A percentile compares a stretch with the other conserved stretches of the same genome.
phyloP scores from a whole-genome alignment of 2,797 vertebrate genomes.

The Acropternis orthonyx region DNA sequence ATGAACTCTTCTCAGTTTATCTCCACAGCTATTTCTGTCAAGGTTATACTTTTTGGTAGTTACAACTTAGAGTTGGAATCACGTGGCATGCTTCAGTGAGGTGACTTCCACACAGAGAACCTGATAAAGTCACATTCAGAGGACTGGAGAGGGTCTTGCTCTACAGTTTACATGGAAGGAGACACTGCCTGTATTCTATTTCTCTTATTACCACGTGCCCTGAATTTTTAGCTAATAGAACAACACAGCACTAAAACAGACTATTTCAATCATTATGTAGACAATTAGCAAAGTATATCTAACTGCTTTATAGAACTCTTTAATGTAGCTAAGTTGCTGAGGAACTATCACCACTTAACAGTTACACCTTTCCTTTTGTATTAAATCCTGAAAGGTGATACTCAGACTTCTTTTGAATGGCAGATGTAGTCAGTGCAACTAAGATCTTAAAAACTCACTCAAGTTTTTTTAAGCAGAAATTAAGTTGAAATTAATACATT shows the following conservation, averaged over 20 bases:
- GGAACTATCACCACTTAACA: neutral
- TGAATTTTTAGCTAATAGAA: neutral
- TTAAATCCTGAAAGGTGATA: neutral
- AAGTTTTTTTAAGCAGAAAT: slow-evolving; percentile 48
- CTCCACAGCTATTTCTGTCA: slow-evolving; percentile 1
- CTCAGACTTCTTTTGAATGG: neutral
- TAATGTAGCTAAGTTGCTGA: neutral
- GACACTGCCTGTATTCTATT: rapidly evolving
- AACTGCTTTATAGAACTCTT: neutral
- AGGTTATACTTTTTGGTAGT: neutral
- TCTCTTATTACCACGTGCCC: neutral
- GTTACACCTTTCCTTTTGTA: slow-evolving; percentile 4
- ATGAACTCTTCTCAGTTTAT: neutral
- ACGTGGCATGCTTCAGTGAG: neutral
- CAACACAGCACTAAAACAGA: neutral
- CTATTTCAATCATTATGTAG: neutral
- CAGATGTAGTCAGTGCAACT: slow-evolving; percentile 36
- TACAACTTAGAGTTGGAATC: neutral
- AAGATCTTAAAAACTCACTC: slow-evolving; percentile 37
- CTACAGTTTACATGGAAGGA: neutral
- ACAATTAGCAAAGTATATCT: neutral
- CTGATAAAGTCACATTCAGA: neutral
- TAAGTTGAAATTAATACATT: slow-evolving; percentile 38
- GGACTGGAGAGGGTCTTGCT: neutral
- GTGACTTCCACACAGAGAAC: rapidly evolving